Percentiles rank a stretch among this genome's conserved stretches.
These are phyloP conservation scores for Sitobion miscanthi DNA, from an alignment of 1,140 invertebrate genomes.

Conservation along the genomic window DNA sequence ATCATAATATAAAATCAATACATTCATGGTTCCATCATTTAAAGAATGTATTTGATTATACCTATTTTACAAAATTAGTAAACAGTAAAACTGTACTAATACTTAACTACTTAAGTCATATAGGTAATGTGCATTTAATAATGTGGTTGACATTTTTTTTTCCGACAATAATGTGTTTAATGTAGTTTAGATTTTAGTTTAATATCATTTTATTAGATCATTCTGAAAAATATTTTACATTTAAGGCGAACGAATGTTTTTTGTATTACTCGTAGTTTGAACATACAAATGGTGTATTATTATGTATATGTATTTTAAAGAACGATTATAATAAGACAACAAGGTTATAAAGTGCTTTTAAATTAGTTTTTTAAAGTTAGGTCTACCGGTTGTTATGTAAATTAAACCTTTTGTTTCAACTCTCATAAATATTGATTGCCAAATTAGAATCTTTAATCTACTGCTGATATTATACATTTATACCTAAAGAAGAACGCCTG, in stretches of 20 bases:
- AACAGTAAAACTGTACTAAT: not conserved
- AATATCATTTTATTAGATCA: too few species aligned
- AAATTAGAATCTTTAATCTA: not conserved
- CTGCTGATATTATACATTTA: not conserved
- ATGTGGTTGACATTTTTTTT: too few species aligned
- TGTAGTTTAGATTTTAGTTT: too few species aligned
- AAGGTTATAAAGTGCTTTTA: not conserved
- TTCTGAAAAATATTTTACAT: too few species aligned
- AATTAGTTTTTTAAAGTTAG: constrained; percentile 18
- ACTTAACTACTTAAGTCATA: too few species aligned
- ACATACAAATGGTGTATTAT: not conserved
- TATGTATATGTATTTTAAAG: not conserved
- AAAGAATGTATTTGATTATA: too few species aligned
- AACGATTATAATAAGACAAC: not conserved
- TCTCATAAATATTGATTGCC: not conserved
- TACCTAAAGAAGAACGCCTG: not conserved
- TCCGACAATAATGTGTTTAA: too few species aligned
- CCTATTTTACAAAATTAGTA: too few species aligned
- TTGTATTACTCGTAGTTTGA: not conserved
- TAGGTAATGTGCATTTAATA: too few species aligned
- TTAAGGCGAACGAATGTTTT: not conserved
- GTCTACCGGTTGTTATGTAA: not conserved
- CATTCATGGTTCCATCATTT: too few species aligned
- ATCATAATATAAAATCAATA: too few species aligned
- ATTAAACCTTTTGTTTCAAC: constrained; percentile 9